These are phyloP conservation scores for Hydrotaea diabolus DNA, from an alignment of 2,888 invertebrate species.

Conservation along the genomic window DNA sequence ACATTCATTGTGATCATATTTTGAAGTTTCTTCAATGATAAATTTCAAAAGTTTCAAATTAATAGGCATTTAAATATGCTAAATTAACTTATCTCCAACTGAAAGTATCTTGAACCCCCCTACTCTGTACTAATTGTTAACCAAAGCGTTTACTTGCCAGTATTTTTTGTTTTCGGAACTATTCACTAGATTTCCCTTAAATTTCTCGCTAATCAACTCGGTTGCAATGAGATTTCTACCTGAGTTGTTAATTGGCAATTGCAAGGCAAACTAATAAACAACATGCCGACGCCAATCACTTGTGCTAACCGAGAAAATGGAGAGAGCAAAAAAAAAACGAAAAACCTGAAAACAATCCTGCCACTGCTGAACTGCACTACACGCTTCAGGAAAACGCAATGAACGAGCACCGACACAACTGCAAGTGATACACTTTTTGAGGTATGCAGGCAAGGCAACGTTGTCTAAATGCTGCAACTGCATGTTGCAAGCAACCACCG, in stretches of 20 bases:
- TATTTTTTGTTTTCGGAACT: not conserved
- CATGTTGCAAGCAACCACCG: constrained; percentile 22
- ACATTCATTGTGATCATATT: no score
- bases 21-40: no score
- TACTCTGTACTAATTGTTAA: no score
- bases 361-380: not conserved
- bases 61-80: no score
- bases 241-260: constrained; percentile 54
- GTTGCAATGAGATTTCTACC: constrained; percentile 48
- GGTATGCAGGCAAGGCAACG: constrained; percentile 29
- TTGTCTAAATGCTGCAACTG: constrained; percentile 4
- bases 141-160: no score
- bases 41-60: no score
- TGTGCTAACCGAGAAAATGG: constrained; percentile 23
- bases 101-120: no score
- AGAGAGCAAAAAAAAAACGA: constrained; percentile 14
- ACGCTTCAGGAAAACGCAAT: constrained; percentile 21
- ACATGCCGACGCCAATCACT: constrained; percentile 16
- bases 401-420: not conserved
- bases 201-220: constrained; percentile 25
- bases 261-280: constrained; percentile 20
- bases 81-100: no score
- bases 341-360: not conserved
- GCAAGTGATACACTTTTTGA: constrained; percentile 60
- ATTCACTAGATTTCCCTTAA: constrained; percentile 5